These are phyloP conservation scores for Parambassis ranga DNA, from an alignment of 2,797 vertebrate genomes.

Conservation along the genomic window DNA sequence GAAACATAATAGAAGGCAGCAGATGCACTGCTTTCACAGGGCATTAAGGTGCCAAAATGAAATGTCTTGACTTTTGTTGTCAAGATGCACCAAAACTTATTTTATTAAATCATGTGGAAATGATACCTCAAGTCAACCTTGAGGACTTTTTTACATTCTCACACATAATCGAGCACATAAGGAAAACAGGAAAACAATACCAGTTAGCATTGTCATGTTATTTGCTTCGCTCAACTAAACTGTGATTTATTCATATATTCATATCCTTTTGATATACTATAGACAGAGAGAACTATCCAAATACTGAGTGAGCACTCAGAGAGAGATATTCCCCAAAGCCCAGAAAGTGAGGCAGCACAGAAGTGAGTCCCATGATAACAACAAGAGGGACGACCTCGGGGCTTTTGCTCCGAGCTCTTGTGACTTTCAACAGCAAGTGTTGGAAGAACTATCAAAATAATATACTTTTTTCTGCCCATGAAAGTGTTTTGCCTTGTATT, in stretches of 20 bases:
- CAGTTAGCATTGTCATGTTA: neutral
- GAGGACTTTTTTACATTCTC: conserved; percentile 12
- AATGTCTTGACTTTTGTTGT: conserved; percentile 72
- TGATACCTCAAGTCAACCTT: conserved; percentile 39
- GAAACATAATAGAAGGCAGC: conserved; percentile 56
- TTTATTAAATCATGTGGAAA: conserved; percentile 42
- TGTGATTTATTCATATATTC: conserved; percentile 48
- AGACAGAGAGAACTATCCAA: neutral
- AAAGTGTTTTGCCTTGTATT: too few species aligned
- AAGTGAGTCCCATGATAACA: conserved; percentile 39
- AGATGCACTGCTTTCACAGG: conserved; percentile 58
- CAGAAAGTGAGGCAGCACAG: conserved; percentile 33
- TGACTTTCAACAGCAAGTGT: conserved; percentile 5
- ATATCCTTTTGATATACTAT: conserved; percentile 17
- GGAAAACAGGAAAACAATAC: neutral
- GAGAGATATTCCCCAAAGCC: conserved; percentile 33
- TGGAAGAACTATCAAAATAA: neutral
- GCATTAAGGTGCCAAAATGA: conserved; percentile 35
- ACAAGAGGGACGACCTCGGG: conserved; percentile 26
- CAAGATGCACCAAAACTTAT: conserved; percentile 62
- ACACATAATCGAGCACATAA: conserved; percentile 10
- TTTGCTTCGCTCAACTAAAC: conserved; percentile 29
- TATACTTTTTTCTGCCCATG: neutral
- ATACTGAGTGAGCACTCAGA: neutral
- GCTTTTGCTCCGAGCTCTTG: conserved; percentile 6